A percentile compares a stretch with the other conserved stretches of the same genome.
These are phyloP conservation scores for Ptychadena robeensis DNA, from an alignment of 2,797 vertebrate species.

Conservation along the genomic window DNA sequence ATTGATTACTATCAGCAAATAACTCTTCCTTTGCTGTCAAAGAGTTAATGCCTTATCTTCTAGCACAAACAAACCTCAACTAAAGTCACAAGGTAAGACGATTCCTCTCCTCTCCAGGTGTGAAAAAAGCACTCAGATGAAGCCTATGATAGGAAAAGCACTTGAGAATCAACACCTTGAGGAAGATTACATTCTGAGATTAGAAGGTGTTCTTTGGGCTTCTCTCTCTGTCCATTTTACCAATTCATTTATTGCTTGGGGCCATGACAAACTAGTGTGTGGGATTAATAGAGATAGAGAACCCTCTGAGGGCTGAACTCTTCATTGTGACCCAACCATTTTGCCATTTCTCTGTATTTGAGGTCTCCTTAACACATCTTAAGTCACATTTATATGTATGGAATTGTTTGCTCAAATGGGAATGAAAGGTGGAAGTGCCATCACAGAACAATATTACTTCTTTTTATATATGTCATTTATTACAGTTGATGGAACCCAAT, in stretches of 20 bases:
- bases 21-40: slow-evolving; percentile 35
- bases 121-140: slow-evolving; percentile 57
- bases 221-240: slow-evolving; percentile 38
- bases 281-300: neutral
- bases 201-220: slow-evolving; percentile 19
- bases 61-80: slow-evolving; percentile 51
- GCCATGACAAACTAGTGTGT: slow-evolving; percentile 32
- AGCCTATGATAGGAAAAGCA: slow-evolving; percentile 58
- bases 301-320: slow-evolving; percentile 25
- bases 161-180: slow-evolving; percentile 61
- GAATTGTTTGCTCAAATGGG: neutral
- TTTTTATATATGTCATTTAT: neutral
- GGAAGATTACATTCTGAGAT: slow-evolving; percentile 60
- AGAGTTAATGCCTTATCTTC: slow-evolving; percentile 52
- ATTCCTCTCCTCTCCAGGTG: slow-evolving; percentile 57
- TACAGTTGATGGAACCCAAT: neutral
- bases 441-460: neutral
- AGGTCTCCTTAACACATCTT: neutral
- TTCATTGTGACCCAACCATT: neutral
- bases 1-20: slow-evolving; percentile 36
- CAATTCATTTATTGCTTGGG: slow-evolving; percentile 33
- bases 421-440: neutral
- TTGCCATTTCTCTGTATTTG: neutral
- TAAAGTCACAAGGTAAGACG: slow-evolving; percentile 52
- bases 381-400: neutral